A percentile compares a stretch with the other conserved stretches of the same genome.
These are phyloP conservation scores for Osmoderma eremita DNA, from an alignment of 2,888 invertebrate genomes.

Conservation along the genomic window DNA sequence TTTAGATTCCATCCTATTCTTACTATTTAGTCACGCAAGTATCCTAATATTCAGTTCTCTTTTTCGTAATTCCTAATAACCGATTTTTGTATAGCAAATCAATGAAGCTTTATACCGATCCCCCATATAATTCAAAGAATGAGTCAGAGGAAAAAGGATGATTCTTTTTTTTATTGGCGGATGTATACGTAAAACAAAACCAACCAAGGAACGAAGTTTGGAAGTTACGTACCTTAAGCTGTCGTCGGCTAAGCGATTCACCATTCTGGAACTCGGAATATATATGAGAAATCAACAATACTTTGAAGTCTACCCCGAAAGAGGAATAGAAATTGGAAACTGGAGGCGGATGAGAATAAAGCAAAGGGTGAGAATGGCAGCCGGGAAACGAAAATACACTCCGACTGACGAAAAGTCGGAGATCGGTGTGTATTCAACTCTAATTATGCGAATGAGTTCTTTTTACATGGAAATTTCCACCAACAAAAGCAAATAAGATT, in stretches of 20 bases:
- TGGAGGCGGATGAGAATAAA: not conserved
- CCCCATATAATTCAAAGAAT: not conserved
- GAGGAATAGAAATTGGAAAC: constrained; percentile 10
- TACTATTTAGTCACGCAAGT: no score
- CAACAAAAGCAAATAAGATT: no score
- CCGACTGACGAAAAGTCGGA: not conserved
- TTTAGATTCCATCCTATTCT: no score
- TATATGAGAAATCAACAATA: constrained; percentile 31
- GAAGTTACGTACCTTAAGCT: no score
- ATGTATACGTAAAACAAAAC: constrained; percentile 12
- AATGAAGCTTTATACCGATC: no score
- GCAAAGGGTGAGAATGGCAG: not conserved
- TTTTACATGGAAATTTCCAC: no score
- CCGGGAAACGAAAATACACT: no score
- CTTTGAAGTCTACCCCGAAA: constrained; percentile 16
- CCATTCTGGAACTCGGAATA: constrained; percentile 7
- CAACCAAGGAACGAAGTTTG: not conserved
- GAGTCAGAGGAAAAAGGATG: not conserved
- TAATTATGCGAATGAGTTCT: no score
- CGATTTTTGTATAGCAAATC: no score
- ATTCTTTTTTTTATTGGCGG: constrained; percentile 23
- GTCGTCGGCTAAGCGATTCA: not conserved
- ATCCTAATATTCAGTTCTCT: no score
- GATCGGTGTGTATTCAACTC: no score
- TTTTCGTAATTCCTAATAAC: no score